Evolutionary conservation across 2,888 invertebrate genomes (phyloP).

Genomic region (Cerastoderma edule): DNA sequence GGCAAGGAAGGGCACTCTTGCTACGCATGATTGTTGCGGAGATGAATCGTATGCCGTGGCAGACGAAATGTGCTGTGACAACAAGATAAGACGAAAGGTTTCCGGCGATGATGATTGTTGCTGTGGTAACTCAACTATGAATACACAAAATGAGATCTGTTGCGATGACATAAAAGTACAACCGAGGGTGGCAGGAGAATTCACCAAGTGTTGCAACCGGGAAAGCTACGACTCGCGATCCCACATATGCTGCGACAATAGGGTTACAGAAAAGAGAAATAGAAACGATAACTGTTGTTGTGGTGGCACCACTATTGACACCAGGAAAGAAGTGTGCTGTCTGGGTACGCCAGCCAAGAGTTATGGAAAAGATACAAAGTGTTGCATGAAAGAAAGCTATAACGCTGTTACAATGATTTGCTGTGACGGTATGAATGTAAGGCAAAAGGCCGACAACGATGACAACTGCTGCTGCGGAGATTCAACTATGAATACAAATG

Average conservation of each 20-base stretch:
- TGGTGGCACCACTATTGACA: slow-evolving; percentile 35
- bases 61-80: slow-evolving; percentile 40
- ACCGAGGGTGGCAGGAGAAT: slow-evolving; percentile 38
- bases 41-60: slow-evolving; percentile 36
- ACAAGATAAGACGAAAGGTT: slow-evolving; percentile 24
- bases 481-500: slow-evolving; percentile 37
- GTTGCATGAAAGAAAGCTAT: slow-evolving; percentile 40
- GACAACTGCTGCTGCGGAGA: slow-evolving; percentile 49
- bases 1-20: slow-evolving; percentile 32
- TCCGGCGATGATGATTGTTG: slow-evolving; percentile 45
- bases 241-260: slow-evolving; percentile 42
- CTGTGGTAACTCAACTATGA: slow-evolving; percentile 47
- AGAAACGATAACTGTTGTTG: slow-evolving; percentile 35
- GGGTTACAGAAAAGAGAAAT: slow-evolving; percentile 20
- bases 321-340: slow-evolving; percentile 49
- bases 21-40: slow-evolving; percentile 45
- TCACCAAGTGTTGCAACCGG: slow-evolving; percentile 44
- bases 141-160: slow-evolving; percentile 49
- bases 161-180: slow-evolving; percentile 46
- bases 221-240: slow-evolving; percentile 39
- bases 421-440: slow-evolving; percentile 39
- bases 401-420: slow-evolving; percentile 37
- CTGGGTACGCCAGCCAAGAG: slow-evolving; percentile 36
- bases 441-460: slow-evolving; percentile 22
- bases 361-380: slow-evolving; percentile 29